A percentile compares a stretch with the other conserved stretches of the same genome.
phyloP scores from a whole-genome alignment of 2,888 invertebrate species.

The Kryphioiulus occultus region DNA sequence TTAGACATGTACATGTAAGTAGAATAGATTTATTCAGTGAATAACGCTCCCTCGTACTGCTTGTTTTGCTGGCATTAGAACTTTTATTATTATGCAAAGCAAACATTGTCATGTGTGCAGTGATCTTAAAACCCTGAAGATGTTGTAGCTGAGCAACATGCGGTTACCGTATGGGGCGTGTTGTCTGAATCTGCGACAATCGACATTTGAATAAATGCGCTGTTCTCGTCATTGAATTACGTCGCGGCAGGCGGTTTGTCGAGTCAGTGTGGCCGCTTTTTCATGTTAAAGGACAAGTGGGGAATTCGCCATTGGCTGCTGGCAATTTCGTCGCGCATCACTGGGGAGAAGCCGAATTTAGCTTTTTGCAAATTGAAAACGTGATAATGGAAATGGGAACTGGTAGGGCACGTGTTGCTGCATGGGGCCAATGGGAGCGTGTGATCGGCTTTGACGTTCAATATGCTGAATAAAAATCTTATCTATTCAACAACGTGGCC shows the following conservation, averaged over 20 bases:
- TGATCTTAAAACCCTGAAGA: too few relatives aligned
- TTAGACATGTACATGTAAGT: too few relatives aligned
- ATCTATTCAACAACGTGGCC: background rate
- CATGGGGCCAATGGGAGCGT: slow-evolving; percentile 27
- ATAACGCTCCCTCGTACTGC: too few relatives aligned
- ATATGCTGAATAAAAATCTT: background rate
- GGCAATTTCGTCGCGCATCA: slow-evolving; percentile 27
- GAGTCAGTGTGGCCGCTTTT: slow-evolving; percentile 26
- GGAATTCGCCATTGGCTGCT: slow-evolving; percentile 37
- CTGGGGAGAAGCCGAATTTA: slow-evolving; percentile 29
- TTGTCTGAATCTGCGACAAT: background rate
- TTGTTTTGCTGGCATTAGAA: too few relatives aligned
- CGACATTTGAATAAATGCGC: background rate
- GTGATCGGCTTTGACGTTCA: background rate
- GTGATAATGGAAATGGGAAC: slow-evolving; percentile 30
- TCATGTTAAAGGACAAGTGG: background rate
- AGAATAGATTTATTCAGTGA: too few relatives aligned
- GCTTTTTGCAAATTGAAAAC: slow-evolving; percentile 38
- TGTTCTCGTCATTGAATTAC: slow-evolving; percentile 15
- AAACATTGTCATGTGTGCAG: too few relatives aligned
- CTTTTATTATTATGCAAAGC: too few relatives aligned
- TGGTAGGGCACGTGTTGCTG: slow-evolving; percentile 11
- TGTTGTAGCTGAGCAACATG: too few relatives aligned
- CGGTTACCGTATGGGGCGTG: background rate
- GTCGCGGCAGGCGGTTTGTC: background rate